Base-by-base conservation (phyloP, 2,113 vertebrate genomes). In the Chinchilla lanigera region DNA sequence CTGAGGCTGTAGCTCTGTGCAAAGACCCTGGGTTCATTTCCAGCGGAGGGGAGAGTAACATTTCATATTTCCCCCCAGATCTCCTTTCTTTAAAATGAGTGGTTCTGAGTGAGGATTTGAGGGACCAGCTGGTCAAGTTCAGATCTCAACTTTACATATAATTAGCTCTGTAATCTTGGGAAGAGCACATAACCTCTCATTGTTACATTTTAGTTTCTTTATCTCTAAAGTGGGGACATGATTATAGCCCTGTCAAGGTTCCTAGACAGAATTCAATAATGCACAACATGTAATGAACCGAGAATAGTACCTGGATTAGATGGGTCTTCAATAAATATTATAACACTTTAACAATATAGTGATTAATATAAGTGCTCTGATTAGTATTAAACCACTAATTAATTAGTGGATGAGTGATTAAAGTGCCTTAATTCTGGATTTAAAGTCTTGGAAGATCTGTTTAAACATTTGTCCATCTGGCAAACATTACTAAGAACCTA, bases 391-490 rank as follows among this genome's bases (percentile, higher is more conserved):
- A 90, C 6, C 50, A 86, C 28, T 60, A 35, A 44, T 24, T 54
- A 89, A 75, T 28, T 14, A 54, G 33, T 63, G 13, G 47, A 47
- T 84, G 65, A 41, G 14, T 58, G 69, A 77, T 35, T 24, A 69
- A 85, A 81, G 7, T 52, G 44, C 30, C 88, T 87, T 81, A 77
- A 71, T 30, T 35, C 26, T 87, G 52, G 24, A 75, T 90, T 92
- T 47, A 82, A 94, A 85, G n/a, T 41, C 67, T 16, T 33, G 1
- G 67, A 87, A 60, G 44, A 12, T 61, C 92, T 92, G 83, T 73
- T 73, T 93, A 93, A 94, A 95, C 58, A 80, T 16, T 6, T 73
- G 67, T 75, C 28, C 30, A 86, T 56, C 69, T n/a, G 65, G 71
- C 67, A 75, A 60, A 85, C n/a, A 52, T 84, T n/a, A 50, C 9